Evolutionary conservation across 1,140 invertebrate genomes (phyloP).

Genomic region (Lethrus apterus): DNA sequence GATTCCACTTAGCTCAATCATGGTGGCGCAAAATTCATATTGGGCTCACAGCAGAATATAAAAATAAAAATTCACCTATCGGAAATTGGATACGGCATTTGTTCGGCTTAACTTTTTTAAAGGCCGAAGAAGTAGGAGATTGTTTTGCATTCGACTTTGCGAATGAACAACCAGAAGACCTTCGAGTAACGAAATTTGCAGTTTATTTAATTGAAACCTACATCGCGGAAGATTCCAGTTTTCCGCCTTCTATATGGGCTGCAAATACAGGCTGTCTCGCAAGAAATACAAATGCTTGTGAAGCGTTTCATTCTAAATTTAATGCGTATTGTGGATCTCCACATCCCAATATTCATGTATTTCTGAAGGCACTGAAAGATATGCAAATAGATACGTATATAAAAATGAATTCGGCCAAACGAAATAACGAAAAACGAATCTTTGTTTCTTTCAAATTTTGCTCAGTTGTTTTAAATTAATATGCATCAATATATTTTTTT

Average conservation of each 20-base stretch:
- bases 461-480: no score
- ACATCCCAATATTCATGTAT: not conserved
- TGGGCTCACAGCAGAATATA: not conserved
- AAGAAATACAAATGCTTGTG: not conserved
- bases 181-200: not conserved
- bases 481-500: no score
- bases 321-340: not conserved
- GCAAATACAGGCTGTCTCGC: not conserved
- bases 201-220: not conserved
- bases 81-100: not conserved
- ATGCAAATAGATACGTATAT: not conserved
- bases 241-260: not conserved
- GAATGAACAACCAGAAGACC: not conserved
- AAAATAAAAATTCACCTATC: not conserved
- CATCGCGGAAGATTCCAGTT: not conserved
- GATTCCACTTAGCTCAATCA: not conserved
- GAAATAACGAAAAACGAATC: not conserved
- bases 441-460: no score
- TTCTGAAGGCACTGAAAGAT: not conserved
- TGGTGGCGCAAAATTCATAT: conserved; percentile 2
- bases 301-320: not conserved
- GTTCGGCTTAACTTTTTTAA: not conserved
- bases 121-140: not conserved
- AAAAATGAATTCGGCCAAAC: not conserved
- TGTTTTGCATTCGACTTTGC: not conserved